Conservation (phyloP, 2,797 vertebrate species). For the Rhincodon typus region DNA sequence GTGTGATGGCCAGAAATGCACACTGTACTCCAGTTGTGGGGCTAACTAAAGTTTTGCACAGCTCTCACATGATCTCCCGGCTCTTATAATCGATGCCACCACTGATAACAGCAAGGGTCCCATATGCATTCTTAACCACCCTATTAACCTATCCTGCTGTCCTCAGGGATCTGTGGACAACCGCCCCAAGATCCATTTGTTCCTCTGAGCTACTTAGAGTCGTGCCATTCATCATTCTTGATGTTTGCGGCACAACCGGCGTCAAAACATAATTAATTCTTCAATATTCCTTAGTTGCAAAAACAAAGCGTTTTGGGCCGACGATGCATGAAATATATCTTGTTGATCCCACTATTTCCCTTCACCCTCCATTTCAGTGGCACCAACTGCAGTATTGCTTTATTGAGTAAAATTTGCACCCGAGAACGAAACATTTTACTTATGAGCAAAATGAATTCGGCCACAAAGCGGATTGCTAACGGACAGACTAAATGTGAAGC, state of each 20-base stretch:
- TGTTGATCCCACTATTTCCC: neutral
- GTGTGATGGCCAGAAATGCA: too few relatives aligned
- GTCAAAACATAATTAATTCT: neutral
- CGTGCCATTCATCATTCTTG: neutral
- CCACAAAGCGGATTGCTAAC: neutral
- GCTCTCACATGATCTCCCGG: too few relatives aligned
- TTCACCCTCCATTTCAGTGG: neutral
- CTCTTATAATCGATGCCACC: too few relatives aligned
- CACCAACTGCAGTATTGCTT: neutral
- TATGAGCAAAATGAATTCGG: neutral
- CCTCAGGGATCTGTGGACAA: too few relatives aligned
- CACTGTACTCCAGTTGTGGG: too few relatives aligned
- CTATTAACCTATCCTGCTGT: too few relatives aligned
- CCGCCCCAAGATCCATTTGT: too few relatives aligned
- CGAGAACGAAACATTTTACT: neutral
- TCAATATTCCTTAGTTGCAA: neutral
- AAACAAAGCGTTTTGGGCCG: neutral
- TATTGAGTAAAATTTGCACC: neutral
- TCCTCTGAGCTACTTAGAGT: neutral
- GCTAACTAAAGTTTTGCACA: too few relatives aligned
- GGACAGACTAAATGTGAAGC: neutral
- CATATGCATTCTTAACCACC: too few relatives aligned
- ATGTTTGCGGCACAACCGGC: neutral
- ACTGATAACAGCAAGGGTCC: too few relatives aligned
- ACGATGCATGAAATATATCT: neutral